Base-by-base conservation (phyloP, 2,797 vertebrate genomes). In the Phataginus tricuspis region DNA sequence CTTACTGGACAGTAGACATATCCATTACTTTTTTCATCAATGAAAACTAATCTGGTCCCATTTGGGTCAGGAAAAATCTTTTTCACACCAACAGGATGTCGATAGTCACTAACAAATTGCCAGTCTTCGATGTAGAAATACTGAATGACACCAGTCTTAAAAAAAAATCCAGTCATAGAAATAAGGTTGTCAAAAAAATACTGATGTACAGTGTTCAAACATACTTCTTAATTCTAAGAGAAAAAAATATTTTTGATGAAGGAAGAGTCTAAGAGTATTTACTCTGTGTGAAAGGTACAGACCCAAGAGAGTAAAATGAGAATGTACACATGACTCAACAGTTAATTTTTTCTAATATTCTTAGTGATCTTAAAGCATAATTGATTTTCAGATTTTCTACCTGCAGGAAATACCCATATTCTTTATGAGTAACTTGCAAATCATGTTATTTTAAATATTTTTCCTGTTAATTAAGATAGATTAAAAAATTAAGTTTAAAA, bases 61-160 rank as follows among this genome's bases (percentile, higher is more conserved):
- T 98, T 99, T 80, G 99, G 98, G 97, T 99, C 99, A 45, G 99
- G 99, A 97, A 99, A 99, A 95, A 99, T 98, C 98, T 99, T 99
- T 95, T 99, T 99, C 94, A 99, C 98, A 0, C 99, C 98, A 71
- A 99, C 99, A n/a, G 98, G 69, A 98, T 99, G 99, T 37, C 98
- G 99, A 98, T 99, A 99, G 91, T 99, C 99, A 98, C 98, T 99
- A 94, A 99, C 98, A 53, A 98, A 99, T 84, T 99, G 99, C 99
- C 99, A 99, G 95, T 99, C 99, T 98, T 99, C 99, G 90, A 99
- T 98, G 98, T 99, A 99, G 97, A 99, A 99, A 98, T 99, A 99
- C 86, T 97, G 98, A 95, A 99, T 99, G 66, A 99, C 96, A 39
- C 99, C 99, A 85, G 98, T 98, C 99, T 99, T 97, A 96, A 72